Evolutionary conservation across 1,140 invertebrate species (phyloP).

Genomic region (Drosophila parvula): DNA sequence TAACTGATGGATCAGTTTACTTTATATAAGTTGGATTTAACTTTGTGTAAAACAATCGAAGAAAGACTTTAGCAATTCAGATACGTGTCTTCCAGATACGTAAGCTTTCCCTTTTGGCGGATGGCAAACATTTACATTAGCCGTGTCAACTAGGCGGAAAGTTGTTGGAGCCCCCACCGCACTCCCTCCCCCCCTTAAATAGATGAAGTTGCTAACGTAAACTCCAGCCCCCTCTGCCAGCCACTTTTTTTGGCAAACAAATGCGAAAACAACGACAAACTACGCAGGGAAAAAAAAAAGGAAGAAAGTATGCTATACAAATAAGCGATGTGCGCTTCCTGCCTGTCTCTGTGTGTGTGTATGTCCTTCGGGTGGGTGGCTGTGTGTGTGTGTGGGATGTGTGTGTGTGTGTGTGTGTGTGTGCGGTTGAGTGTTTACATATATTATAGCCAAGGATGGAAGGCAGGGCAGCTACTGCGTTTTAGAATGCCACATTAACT

Average conservation of each 20-base stretch:
- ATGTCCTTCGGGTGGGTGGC: not conserved
- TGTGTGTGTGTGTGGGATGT: not conserved
- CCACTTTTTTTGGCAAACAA: slow-evolving; percentile 53
- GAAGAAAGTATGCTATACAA: slow-evolving; percentile 73
- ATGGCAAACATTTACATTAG: slow-evolving; percentile 55
- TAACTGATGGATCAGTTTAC: no score
- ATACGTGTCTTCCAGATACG: no score
- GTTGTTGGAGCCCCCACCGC: slow-evolving; percentile 41
- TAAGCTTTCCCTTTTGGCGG: no score
- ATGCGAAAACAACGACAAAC: slow-evolving; percentile 73
- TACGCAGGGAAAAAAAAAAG: slow-evolving; percentile 36
- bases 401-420: slow-evolving; percentile 23
- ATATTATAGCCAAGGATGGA: slow-evolving; percentile 58
- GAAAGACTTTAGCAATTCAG: no score
- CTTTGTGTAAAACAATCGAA: no score
- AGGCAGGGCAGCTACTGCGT: slow-evolving; percentile 53
- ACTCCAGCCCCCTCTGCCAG: slow-evolving; percentile 17
- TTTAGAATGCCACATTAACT: slow-evolving; percentile 79
- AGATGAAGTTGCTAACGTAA: slow-evolving; percentile 56
- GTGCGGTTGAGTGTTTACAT: slow-evolving; percentile 75
- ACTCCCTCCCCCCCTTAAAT: slow-evolving; percentile 9
- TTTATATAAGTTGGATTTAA: no score
- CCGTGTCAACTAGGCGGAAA: slow-evolving; percentile 32
- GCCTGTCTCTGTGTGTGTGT: slow-evolving; percentile 11
- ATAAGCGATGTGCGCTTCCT: slow-evolving; percentile 61